Evolutionary conservation across 2,113 vertebrate genomes (phyloP), one percentile per base, ranked within the genome.

Genomic region (Cinclus mexicanus): DNA sequence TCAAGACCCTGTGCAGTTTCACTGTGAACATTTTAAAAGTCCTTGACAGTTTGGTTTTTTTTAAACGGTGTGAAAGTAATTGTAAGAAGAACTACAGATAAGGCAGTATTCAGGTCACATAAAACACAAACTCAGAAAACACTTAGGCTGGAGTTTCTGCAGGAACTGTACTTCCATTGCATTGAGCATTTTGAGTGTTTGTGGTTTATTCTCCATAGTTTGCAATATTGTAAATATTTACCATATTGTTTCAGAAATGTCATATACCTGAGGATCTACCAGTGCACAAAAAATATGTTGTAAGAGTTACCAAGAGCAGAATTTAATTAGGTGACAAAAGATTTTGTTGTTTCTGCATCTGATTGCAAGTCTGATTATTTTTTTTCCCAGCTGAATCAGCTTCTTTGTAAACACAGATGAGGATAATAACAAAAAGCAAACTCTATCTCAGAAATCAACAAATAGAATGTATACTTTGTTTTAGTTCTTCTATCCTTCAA

Each of bases 381-480:
- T 37, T 56, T 81, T 70, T 46, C 82, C 53, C 55, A 87, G 19
- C 25, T 83, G 79, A 80, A 79, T 84, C 15, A 33, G 31, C 50
- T 81, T 80, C 76, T 92, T 68, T 71, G 39, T 90, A 95, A 91
- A 90, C 60, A 91, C 41, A 90, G 49, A 60, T 78, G 72, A 91
- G 31, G 79, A 39, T 65, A 81, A 76, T 83, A n/a, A 69, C 84
- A 72, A 72, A 84, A 83, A 75, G 9, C 52, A 77, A 90, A 50
- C 25, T 76, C 8, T 19, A 5, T 87, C 70, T 88, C 61, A 49
- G 82, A 81, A 53, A 79, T 74, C 50, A 44, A 21, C 10, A 2
- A 67, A 70, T 72, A 93, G 44, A 81, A 68, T 6, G 1, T 80
- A 21, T 82, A 47, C 69, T 82, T 89, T 89, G 39, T 92, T 95